Conservation (phyloP, 2,888 invertebrate species). For the Branchipolynoe longqiensis region DNA sequence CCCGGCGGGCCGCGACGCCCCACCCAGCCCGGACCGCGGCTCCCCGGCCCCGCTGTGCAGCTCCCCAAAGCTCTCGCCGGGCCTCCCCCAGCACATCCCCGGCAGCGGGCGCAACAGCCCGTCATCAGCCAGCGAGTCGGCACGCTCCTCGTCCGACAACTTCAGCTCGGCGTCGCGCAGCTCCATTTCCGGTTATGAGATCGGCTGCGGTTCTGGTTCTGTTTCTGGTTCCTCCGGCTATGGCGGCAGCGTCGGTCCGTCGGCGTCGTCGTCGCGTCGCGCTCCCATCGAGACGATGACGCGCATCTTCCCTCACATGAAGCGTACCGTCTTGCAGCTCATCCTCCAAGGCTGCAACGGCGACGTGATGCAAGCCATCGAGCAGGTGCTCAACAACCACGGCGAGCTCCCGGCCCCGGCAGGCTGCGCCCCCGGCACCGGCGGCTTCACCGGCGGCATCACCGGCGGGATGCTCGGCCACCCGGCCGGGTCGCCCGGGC, state of each 20-base stretch:
- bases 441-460: conserved; percentile 61
- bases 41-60: not conserved
- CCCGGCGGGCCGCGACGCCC: not conserved
- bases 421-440: conserved; percentile 13
- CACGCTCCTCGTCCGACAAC: conserved; percentile 43
- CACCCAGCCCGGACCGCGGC: conserved; percentile 20
- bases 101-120: conserved; percentile 34
- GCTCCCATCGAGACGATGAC: conserved; percentile 90
- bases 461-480: not conserved
- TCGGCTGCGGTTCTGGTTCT: not conserved
- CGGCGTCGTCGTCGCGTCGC: conserved; percentile 1
- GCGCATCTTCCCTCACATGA: conserved; percentile 93
- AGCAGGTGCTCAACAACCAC: conserved; percentile 86
- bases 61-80: conserved; percentile 12
- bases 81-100: not conserved
- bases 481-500: conserved; percentile 57
- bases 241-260: conserved; percentile 29
- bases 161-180: conserved; percentile 27
- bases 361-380: conserved; percentile 95
- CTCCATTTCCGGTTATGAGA: conserved; percentile 12
- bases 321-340: conserved; percentile 92
- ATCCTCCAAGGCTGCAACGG: conserved; percentile 92
- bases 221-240: not conserved
- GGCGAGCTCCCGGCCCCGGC: conserved; percentile 62
- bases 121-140: conserved; percentile 57